Base-by-base conservation (phyloP, 2,113 vertebrate species). In the Chauna torquata region DNA sequence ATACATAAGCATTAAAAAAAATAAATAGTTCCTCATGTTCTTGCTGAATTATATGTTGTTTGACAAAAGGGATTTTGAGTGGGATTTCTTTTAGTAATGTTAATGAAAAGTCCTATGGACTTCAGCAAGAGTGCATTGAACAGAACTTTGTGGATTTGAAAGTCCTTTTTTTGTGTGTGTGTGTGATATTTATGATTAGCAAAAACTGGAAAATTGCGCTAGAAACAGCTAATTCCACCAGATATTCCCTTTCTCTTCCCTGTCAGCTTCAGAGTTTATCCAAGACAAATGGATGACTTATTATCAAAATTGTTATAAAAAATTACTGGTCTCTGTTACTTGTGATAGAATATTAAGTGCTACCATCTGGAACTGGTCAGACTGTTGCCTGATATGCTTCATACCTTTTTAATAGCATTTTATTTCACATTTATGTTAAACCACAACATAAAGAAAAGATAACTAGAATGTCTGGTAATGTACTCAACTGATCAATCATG, bases 401-500 rank as follows among this genome's bases (percentile, higher is more conserved):
- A 5, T 74, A 50, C 2, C 9, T 92, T 90, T 96, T 27, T 93
- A n/a, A 16, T 13, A 85, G 45, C 15, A 11, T 34, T 82, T 68
- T 74, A 11, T 80, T 32, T 71, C 28, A 44, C 23, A 3, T 77
- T 9, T 82, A 7, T 68, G 9, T 69, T 81, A 78, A 92, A 80
- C 34, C 19, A 49, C 13, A 55, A 3, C 38, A 42, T 74, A n/a
- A 68, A 54, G 15, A 75, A n/a, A 82, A 62, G 16, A 28, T 69
- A 59, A 66, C 19, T 12, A 59, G 38, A 64, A 72, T 59, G 5
- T 44, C 62, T 80, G 45, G 5, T 79, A 59, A 34, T 10, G 2
- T 28, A 47, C 0, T 1, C 34, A 76, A 22, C 55, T 42, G 65
- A 44, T 88, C 28, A 22, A 0, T 71, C 16, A 22, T 16, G 3